Conservation (phyloP, 2,797 vertebrate genomes). For the Gadopsis bispinosus region DNA sequence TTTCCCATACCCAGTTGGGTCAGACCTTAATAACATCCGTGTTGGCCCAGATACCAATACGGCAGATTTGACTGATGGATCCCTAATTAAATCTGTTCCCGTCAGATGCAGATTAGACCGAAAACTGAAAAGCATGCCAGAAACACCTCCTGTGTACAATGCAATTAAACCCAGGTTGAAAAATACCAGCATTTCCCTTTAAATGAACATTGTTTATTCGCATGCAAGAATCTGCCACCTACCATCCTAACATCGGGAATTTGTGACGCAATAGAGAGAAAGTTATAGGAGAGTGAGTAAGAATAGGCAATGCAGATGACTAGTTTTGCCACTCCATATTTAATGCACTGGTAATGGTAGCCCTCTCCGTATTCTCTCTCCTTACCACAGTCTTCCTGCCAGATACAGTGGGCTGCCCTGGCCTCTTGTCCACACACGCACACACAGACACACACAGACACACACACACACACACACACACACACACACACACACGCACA, state of each 20-base stretch:
- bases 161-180: not conserved
- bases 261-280: not conserved
- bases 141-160: not conserved
- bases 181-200: not conserved
- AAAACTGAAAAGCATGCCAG: not conserved
- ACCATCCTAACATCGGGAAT: slow-evolving; percentile 3
- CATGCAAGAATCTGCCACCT: slow-evolving; percentile 1
- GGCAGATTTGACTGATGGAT: not conserved
- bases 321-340: slow-evolving; percentile 77
- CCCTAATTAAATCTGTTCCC: not conserved
- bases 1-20: not conserved
- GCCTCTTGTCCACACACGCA: slow-evolving; percentile 14
- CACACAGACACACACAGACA: slow-evolving; percentile 21
- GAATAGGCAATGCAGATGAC: slow-evolving; percentile 30
- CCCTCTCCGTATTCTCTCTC: slow-evolving; percentile 64
- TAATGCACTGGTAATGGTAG: slow-evolving; percentile 77
- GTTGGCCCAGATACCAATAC: not conserved
- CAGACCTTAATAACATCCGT: not conserved
- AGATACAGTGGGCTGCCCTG: slow-evolving; percentile 68
- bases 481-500: slow-evolving; percentile 17
- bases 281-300: slow-evolving; percentile 32
- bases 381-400: slow-evolving; percentile 66
- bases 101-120: not conserved
- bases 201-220: slow-evolving; percentile 13
- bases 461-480: slow-evolving; percentile 23